These are phyloP conservation scores for Parauchenoglanis ngamensis DNA, from an alignment of 2,797 vertebrate genomes.

Conservation along the genomic window DNA sequence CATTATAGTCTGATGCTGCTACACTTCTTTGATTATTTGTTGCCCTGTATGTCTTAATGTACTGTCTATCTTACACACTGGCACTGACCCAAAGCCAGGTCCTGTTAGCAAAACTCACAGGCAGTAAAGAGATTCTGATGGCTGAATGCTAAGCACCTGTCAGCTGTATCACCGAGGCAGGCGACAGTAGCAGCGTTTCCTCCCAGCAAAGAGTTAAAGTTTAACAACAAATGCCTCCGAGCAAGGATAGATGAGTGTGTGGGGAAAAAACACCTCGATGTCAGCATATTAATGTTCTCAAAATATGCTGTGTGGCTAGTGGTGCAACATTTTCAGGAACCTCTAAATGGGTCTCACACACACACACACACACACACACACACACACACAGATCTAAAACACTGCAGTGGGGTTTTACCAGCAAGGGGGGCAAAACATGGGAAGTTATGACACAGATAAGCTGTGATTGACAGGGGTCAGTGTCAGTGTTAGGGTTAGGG, in stretches of 20 bases:
- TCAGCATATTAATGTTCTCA: constrained; percentile 19
- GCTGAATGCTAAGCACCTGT: background rate
- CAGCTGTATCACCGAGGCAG: background rate
- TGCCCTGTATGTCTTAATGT: background rate
- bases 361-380: background rate
- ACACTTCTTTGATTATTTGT: background rate
- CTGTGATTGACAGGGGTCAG: background rate
- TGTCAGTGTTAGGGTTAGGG: no score
- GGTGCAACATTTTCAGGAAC: background rate
- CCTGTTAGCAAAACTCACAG: background rate
- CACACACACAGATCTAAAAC: background rate
- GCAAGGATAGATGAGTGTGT: background rate
- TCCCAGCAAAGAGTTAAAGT: background rate
- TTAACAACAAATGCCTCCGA: background rate
- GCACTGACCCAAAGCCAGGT: background rate
- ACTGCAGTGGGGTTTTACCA: background rate
- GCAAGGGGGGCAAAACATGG: background rate
- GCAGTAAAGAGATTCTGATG: background rate
- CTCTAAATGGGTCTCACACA: constrained; percentile 2
- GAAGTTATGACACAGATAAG: background rate
- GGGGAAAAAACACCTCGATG: background rate
- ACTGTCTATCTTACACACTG: background rate
- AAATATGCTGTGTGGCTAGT: constrained; percentile 1
- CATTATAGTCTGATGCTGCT: background rate
- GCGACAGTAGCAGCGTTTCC: background rate